A percentile compares a stretch with the other conserved stretches of the same genome.
These are phyloP conservation scores for Tachypleus tridentatus DNA, from an alignment of 1,140 invertebrate species.

Conservation along the genomic window DNA sequence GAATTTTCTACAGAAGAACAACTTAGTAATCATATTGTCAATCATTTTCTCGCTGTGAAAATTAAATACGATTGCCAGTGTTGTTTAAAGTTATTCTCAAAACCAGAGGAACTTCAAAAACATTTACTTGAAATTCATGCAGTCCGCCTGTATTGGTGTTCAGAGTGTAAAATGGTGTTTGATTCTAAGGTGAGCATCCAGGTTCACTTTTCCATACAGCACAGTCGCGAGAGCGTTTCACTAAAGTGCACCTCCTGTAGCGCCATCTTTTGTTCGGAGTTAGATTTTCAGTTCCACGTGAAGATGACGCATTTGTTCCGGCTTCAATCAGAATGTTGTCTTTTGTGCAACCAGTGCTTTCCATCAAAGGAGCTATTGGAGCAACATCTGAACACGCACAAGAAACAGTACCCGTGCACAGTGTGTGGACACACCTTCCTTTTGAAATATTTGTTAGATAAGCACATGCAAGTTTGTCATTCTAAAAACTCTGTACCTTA, in stretches of 20 bases:
- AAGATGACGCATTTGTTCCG: slow-evolving; percentile 35
- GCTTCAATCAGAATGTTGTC: slow-evolving; percentile 6
- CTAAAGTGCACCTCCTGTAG: slow-evolving; percentile 66
- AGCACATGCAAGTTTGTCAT: slow-evolving; percentile 50
- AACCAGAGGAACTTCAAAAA: slow-evolving; percentile 74
- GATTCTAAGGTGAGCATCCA: slow-evolving; percentile 64
- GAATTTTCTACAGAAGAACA: slow-evolving; percentile 52
- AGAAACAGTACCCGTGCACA: slow-evolving; percentile 62
- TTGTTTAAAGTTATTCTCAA: slow-evolving; percentile 66
- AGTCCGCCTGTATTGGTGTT: slow-evolving; percentile 71
- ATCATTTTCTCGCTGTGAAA: slow-evolving; percentile 60
- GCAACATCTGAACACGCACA: slow-evolving; percentile 30
- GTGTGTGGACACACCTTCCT: slow-evolving; percentile 69
- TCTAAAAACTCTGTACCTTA: too few species aligned
- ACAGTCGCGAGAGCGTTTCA: slow-evolving; percentile 66
- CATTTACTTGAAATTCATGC: slow-evolving; percentile 72
- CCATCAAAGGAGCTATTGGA: slow-evolving; percentile 15
- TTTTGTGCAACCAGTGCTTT: slow-evolving; percentile 22
- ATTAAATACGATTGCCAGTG: slow-evolving; percentile 71
- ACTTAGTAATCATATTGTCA: slow-evolving; percentile 57
- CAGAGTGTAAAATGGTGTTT: slow-evolving; percentile 78
- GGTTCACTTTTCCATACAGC: slow-evolving; percentile 78
- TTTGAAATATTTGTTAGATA: slow-evolving; percentile 70
- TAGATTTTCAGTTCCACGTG: slow-evolving; percentile 52
- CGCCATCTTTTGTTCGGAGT: slow-evolving; percentile 57